phyloP scores from a whole-genome alignment of 1,140 invertebrate species.

The Leptinotarsa defecta region DNA sequence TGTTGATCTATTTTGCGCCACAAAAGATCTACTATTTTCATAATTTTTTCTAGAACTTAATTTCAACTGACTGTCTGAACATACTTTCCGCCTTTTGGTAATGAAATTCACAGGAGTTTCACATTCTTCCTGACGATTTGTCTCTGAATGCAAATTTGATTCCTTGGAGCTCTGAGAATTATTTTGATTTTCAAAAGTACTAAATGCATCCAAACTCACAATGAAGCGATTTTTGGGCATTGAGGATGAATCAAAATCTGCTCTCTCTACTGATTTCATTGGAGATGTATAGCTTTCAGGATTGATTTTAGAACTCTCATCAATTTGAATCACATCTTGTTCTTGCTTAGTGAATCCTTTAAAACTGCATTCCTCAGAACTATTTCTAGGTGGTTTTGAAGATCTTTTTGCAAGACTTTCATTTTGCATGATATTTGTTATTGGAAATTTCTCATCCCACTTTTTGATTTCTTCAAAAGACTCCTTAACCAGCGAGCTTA shows the following conservation, averaged over 20 bases:
- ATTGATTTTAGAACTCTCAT: too few relatives aligned
- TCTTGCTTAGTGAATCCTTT: too few relatives aligned
- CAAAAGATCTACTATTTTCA: too few relatives aligned
- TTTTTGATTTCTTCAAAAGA: conserved; percentile 7
- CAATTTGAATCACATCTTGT: too few relatives aligned
- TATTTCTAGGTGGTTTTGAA: too few relatives aligned
- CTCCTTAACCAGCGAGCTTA: conserved; percentile 15
- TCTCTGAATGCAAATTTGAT: neutral
- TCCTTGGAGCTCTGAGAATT: neutral
- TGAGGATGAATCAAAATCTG: neutral
- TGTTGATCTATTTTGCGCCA: too few relatives aligned
- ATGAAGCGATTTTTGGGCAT: neutral
- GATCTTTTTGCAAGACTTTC: neutral
- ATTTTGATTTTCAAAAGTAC: neutral
- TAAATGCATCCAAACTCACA: neutral
- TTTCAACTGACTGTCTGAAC: neutral
- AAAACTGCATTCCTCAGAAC: too few relatives aligned
- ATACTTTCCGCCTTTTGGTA: neutral
- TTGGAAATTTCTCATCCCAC: conserved; percentile 5
- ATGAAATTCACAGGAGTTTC: neutral
- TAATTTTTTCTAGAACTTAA: neutral
- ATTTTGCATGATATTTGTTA: neutral
- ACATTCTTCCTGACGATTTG: neutral
- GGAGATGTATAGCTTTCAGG: too few relatives aligned
- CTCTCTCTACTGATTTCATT: neutral